Evolutionary conservation across 2,113 vertebrate species (phyloP).

Genomic region (Talpa occidentalis): DNA sequence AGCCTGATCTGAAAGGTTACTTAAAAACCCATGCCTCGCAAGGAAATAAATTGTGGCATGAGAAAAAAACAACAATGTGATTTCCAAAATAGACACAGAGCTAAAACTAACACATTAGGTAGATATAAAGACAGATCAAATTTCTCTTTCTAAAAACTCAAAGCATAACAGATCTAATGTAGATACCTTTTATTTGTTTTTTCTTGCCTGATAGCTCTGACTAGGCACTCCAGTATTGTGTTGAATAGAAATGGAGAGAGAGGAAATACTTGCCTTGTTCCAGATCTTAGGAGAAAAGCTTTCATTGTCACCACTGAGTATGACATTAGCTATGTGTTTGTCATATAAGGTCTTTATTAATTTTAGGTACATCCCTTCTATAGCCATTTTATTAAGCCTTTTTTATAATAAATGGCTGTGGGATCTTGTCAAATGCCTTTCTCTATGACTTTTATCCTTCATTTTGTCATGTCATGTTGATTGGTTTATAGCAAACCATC

Average conservation of each 20-base stretch:
- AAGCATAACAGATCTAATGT: neutral
- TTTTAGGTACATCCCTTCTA: neutral
- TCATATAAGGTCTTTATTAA: no score
- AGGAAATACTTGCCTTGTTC: no score
- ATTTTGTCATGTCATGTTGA: neutral
- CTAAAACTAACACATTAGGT: slow-evolving; percentile 77
- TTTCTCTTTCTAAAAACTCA: neutral
- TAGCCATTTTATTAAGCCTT: neutral
- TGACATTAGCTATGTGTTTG: no score
- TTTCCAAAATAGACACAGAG: slow-evolving; percentile 64
- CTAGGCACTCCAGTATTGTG: no score
- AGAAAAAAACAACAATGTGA: neutral
- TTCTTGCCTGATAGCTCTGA: no score
- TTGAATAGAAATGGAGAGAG: no score
- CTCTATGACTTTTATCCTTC: neutral
- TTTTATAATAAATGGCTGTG: neutral
- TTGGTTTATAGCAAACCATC: neutral
- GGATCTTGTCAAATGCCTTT: neutral
- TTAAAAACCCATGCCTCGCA: slow-evolving; percentile 30
- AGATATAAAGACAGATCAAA: neutral
- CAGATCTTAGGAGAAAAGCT: no score
- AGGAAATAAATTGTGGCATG: slow-evolving; percentile 62
- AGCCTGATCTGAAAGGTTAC: slow-evolving; percentile 67
- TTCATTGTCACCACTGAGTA: no score
- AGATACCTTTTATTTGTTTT: neutral